Conservation (phyloP, 2,888 invertebrate species). For the Dasypogon diadema region DNA sequence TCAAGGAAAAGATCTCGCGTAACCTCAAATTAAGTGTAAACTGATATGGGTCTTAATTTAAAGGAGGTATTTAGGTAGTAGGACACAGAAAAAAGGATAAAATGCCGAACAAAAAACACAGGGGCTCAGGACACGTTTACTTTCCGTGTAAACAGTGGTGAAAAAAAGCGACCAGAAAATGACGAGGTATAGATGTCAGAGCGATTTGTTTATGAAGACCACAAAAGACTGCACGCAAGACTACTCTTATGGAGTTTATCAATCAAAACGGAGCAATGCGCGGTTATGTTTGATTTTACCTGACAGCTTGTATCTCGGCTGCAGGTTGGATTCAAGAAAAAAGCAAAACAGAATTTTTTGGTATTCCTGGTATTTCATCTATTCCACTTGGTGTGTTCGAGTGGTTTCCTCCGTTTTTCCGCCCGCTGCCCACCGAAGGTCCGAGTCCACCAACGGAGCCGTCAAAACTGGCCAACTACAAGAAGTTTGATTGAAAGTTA, state of each 20-base stretch:
- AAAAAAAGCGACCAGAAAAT: background rate
- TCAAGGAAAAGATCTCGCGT: conserved; percentile 45
- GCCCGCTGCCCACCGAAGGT: background rate
- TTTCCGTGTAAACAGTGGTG: background rate
- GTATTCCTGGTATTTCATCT: conserved; percentile 39
- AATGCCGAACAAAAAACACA: too few relatives aligned
- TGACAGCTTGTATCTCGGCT: conserved; percentile 18
- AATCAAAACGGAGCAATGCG: conserved; percentile 25
- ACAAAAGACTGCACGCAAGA: conserved; percentile 34
- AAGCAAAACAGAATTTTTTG: too few relatives aligned
- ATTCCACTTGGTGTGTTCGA: background rate
- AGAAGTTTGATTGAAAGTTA: conserved; percentile 42
- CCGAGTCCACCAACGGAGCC: conserved; percentile 2
- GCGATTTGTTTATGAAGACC: conserved; percentile 36
- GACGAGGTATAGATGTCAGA: conserved; percentile 14
- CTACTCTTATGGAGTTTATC: conserved; percentile 29
- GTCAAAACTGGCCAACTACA: conserved; percentile 21
- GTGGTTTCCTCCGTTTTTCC: background rate
- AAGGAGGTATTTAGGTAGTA: conserved; percentile 30
- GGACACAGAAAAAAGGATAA: background rate
- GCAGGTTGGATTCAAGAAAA: background rate
- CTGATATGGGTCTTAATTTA: conserved; percentile 51
- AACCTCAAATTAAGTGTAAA: conserved; percentile 53
- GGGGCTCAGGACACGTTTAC: background rate
- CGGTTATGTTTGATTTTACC: conserved; percentile 37